A percentile compares a stretch with the other conserved stretches of the same genome.
phyloP scores from a whole-genome alignment of 2,113 vertebrate genomes.

The Myiozetetes cayanensis region DNA sequence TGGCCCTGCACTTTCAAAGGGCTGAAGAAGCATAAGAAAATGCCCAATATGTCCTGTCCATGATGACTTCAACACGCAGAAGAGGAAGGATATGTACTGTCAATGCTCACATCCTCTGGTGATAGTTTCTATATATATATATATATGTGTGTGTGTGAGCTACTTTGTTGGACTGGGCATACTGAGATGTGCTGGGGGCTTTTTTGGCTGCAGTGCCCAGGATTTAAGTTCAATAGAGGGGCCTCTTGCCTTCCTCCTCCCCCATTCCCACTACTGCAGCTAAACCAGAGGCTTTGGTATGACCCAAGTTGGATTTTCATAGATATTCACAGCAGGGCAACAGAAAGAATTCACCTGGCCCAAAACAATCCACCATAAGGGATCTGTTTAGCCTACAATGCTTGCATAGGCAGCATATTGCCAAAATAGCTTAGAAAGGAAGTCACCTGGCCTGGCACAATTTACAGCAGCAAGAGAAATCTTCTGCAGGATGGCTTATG shows the following conservation, averaged over 20 bases:
- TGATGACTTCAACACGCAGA: not conserved
- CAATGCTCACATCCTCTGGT: not conserved
- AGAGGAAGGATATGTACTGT: not conserved
- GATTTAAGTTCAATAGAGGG: not conserved
- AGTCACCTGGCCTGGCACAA: not conserved
- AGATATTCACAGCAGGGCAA: not conserved
- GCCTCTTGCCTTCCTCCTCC: not conserved
- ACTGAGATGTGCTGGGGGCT: not conserved
- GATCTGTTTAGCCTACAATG: not conserved
- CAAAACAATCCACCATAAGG: not conserved
- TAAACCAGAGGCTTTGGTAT: not conserved
- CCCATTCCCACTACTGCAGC: not conserved
- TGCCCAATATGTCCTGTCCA: not conserved
- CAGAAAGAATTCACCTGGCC: not conserved
- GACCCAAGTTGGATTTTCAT: not conserved
- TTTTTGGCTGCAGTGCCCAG: not conserved
- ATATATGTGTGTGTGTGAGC: not conserved
- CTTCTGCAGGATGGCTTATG: not conserved
- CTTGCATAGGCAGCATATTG: not conserved
- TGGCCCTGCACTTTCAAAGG: not conserved
- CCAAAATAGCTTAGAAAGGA: not conserved
- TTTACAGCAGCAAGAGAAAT: not conserved
- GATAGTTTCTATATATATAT: not conserved
- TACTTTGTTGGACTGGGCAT: not conserved
- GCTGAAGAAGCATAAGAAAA: not conserved